Conservation (phyloP, 2,888 invertebrate genomes). For the Rhagium mordax region DNA sequence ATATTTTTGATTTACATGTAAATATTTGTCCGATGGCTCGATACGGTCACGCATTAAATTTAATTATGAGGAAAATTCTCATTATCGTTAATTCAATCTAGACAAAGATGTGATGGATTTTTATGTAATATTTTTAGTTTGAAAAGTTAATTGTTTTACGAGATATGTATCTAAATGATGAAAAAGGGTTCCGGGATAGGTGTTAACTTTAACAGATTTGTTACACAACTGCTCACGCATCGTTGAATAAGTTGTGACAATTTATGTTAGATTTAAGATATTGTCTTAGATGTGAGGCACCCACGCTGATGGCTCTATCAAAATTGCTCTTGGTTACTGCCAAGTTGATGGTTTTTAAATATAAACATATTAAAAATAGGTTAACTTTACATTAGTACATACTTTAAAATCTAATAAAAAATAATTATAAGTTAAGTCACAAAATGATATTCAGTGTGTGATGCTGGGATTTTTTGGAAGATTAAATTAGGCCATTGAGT, state of each 20-base stretch:
- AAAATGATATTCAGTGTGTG: no score
- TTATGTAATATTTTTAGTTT: conserved; percentile 23
- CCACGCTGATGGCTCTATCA: conserved; percentile 9
- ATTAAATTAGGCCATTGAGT: no score
- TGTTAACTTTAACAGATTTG: conserved; percentile 61
- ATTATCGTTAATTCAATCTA: conserved; percentile 18
- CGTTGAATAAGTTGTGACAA: conserved; percentile 39
- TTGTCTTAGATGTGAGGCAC: conserved; percentile 8
- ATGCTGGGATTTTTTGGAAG: no score
- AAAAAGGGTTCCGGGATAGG: conserved; percentile 49
- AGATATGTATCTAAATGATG: conserved; percentile 54
- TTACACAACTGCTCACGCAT: conserved; percentile 48
- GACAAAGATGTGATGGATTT: conserved; percentile 35
- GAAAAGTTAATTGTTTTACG: conserved; percentile 17
- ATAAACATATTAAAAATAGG: no score
- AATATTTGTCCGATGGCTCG: conserved; percentile 7
- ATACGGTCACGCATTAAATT: conserved; percentile 1
- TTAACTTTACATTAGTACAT: no score
- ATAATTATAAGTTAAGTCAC: no score
- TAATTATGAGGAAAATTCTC: conserved; percentile 4
- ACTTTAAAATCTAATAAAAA: no score
- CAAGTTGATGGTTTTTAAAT: no score
- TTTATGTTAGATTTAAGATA: conserved; percentile 27
- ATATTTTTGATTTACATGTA: conserved; percentile 17
- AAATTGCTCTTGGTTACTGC: no score